phyloP scores from a whole-genome alignment of 2,797 vertebrate species.

The Chelmon rostratus region DNA sequence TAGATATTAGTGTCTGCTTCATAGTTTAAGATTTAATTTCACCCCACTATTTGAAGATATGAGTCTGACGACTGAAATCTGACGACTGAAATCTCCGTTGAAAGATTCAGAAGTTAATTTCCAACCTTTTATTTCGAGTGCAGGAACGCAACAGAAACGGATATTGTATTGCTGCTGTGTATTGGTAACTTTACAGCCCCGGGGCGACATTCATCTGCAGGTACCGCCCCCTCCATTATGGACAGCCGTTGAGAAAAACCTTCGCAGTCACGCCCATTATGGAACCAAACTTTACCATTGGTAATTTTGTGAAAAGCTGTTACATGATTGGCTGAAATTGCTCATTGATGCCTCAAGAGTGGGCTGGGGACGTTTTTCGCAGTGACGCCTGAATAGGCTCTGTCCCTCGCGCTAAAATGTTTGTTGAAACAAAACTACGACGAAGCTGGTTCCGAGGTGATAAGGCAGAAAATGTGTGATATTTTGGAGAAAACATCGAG shows the following conservation, averaged over 20 bases:
- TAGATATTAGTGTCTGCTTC: too few relatives aligned
- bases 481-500: not conserved
- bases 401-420: rapidly evolving
- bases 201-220: not conserved
- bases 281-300: constrained; percentile 34
- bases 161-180: not conserved
- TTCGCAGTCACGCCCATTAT: not conserved
- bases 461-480: not conserved
- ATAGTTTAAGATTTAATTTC: too few relatives aligned
- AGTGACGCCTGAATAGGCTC: not conserved
- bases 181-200: not conserved
- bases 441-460: rapidly evolving
- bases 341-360: not conserved
- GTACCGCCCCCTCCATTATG: constrained; percentile 16
- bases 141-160: not conserved
- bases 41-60: too few relatives aligned
- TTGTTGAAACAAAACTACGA: not conserved
- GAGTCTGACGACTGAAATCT: too few relatives aligned
- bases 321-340: constrained; percentile 28
- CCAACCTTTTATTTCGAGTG: constrained; percentile 23
- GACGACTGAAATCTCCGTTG: too few relatives aligned
- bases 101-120: too few relatives aligned
- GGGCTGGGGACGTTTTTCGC: not conserved
- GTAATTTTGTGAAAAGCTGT: not conserved
- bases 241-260: constrained; percentile 30